These are phyloP conservation scores for Melieria crassipennis DNA, from an alignment of 2,888 invertebrate genomes.

Conservation along the genomic window DNA sequence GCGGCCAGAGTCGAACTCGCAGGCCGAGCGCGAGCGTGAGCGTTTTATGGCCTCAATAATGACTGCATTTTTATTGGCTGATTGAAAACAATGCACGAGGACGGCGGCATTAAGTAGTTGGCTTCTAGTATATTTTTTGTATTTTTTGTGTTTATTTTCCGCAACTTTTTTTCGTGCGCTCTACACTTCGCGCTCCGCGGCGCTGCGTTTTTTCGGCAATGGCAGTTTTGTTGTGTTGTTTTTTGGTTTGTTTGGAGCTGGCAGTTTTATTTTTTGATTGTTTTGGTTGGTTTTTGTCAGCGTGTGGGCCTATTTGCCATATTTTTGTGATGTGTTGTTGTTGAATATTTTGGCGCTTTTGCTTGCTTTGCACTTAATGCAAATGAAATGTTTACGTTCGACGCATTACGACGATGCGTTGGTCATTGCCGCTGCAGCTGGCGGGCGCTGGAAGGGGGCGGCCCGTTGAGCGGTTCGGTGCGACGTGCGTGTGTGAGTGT, in stretches of 20 bases:
- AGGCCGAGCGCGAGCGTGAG: slow-evolving; percentile 31
- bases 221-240: slow-evolving; percentile 38
- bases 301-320: no score
- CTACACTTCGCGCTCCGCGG: no score
- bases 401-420: slow-evolving; percentile 41
- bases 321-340: background rate
- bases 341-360: slow-evolving; percentile 38
- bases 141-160: slow-evolving; percentile 33
- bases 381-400: slow-evolving; percentile 36
- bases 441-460: background rate
- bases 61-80: slow-evolving; percentile 67
- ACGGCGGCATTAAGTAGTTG: slow-evolving; percentile 55
- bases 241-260: slow-evolving; percentile 26
- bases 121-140: slow-evolving; percentile 44
- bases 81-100: slow-evolving; percentile 58
- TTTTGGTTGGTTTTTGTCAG: no score
- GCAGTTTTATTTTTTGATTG: slow-evolving; percentile 24
- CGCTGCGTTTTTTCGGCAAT: slow-evolving; percentile 43
- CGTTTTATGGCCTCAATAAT: slow-evolving; percentile 56
- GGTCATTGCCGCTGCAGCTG: slow-evolving; percentile 39
- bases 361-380: slow-evolving; percentile 24
- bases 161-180: slow-evolving; percentile 33
- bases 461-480: background rate
- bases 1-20: slow-evolving; percentile 26
- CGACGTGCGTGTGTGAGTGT: background rate